A percentile compares a stretch with the other conserved stretches of the same genome.
phyloP scores from a whole-genome alignment of 53 echinoderm and acorn worm species.

The Actinopyga echinites region DNA sequence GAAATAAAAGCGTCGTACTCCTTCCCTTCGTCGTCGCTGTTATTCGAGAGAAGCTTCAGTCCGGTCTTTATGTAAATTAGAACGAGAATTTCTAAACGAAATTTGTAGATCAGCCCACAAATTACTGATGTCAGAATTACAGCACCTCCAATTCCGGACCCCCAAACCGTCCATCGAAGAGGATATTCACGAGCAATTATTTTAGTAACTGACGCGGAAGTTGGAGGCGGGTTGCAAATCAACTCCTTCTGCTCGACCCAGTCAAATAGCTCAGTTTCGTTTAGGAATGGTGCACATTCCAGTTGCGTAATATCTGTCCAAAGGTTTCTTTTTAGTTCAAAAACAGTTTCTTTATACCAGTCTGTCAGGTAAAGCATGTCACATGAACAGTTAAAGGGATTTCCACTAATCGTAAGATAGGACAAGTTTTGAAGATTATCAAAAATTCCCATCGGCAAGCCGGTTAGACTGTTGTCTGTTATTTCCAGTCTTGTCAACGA shows the following conservation, averaged over 20 bases:
- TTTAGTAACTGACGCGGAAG: not conserved
- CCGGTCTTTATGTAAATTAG: constrained; percentile 52
- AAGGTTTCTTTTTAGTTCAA: not conserved
- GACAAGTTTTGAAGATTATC: not conserved
- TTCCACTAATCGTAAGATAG: not conserved
- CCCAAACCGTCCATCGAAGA: too few species aligned
- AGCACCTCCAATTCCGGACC: not conserved
- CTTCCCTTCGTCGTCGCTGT: constrained; percentile 36
- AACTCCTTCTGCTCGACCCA: not conserved
- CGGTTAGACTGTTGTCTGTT: not conserved
- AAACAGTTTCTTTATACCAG: constrained; percentile 8
- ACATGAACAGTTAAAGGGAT: constrained; percentile 31
- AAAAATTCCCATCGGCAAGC: not conserved
- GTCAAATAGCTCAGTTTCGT: not conserved
- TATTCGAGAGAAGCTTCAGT: not conserved
- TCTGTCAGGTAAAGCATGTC: constrained; percentile 5
- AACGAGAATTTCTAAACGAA: constrained; percentile 53
- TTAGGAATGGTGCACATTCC: not conserved
- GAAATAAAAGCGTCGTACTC: constrained; percentile 74
- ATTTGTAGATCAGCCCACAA: not conserved
- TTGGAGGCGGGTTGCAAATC: not conserved
- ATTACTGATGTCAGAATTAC: not conserved
- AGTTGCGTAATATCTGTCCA: not conserved
- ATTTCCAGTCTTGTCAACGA: not conserved
- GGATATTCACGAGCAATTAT: not conserved